Conservation (phyloP, 2,888 invertebrate genomes). For the Chromoteleia sp. region DNA sequence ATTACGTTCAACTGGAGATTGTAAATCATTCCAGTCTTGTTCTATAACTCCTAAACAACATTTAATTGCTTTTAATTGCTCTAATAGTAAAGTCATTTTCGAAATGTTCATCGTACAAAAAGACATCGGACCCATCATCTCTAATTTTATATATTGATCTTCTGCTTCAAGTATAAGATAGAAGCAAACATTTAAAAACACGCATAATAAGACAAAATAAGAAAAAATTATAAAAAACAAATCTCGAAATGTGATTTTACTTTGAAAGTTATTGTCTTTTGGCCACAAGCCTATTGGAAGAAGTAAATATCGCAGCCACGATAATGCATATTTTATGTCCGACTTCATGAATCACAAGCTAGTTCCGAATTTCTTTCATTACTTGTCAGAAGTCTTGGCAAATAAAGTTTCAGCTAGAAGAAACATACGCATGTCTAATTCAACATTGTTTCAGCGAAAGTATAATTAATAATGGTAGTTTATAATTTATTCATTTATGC, state of each 20-base stretch:
- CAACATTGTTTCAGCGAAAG: too few species aligned
- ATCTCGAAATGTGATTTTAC: slow-evolving; percentile 10
- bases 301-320: slow-evolving; percentile 49
- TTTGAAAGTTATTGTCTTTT: background rate
- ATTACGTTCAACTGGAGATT: background rate
- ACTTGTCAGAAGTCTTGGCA: background rate
- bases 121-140: slow-evolving; percentile 36
- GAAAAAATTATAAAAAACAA: slow-evolving; percentile 5
- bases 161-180: slow-evolving; percentile 24
- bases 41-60: slow-evolving; percentile 22
- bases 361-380: background rate
- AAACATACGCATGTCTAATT: too few species aligned
- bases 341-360: slow-evolving; percentile 22
- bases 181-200: slow-evolving; percentile 14
- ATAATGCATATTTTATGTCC: slow-evolving; percentile 33
- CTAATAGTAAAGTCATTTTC: slow-evolving; percentile 14
- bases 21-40: slow-evolving; percentile 5
- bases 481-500: too few species aligned
- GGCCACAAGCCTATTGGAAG: slow-evolving; percentile 50
- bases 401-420: too few species aligned
- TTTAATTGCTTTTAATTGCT: slow-evolving; percentile 16
- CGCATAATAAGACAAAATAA: background rate
- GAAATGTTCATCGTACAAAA: slow-evolving; percentile 37
- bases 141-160: background rate
- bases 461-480: too few species aligned